Evolutionary conservation across 1,140 invertebrate genomes (phyloP).

Genomic region (Rhagoletis zephyria): DNA sequence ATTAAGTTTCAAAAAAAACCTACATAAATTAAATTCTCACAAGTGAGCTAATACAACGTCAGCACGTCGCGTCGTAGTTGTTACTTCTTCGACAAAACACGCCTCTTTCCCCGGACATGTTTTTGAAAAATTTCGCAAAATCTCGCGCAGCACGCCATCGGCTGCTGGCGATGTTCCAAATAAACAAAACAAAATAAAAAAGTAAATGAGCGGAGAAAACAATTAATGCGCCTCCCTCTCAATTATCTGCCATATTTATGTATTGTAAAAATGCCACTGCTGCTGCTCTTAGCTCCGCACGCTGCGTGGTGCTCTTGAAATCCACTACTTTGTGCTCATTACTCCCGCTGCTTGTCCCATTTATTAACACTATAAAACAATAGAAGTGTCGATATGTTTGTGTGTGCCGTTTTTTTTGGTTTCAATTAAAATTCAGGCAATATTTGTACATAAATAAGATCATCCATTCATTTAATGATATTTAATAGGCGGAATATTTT

Average conservation of each 20-base stretch:
- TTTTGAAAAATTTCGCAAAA: constrained; percentile 16
- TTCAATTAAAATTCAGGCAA: too few species aligned
- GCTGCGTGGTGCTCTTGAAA: not conserved
- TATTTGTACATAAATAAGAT: not conserved
- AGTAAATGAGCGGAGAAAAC: not conserved
- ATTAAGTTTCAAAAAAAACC: too few species aligned
- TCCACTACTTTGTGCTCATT: not conserved
- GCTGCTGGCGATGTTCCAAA: constrained; percentile 15
- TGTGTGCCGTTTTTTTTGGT: too few species aligned
- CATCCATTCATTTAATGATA: constrained; percentile 7
- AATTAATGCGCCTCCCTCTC: not conserved
- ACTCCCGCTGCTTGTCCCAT: not conserved
- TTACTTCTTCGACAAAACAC: not conserved
- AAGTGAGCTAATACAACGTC: not conserved
- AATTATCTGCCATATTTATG: not conserved
- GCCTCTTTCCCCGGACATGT: not conserved
- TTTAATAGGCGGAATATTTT: not conserved
- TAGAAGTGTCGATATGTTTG: too few species aligned
- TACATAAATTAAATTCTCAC: too few species aligned
- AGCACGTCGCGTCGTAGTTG: too few species aligned
- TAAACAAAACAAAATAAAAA: not conserved
- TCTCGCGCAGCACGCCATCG: not conserved
- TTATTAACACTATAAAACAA: not conserved
- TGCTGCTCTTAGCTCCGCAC: not conserved
- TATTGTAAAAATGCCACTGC: too few species aligned